Evolutionary conservation across 2,113 vertebrate species (phyloP).

Genomic region (Turdus rufiventris): DNA sequence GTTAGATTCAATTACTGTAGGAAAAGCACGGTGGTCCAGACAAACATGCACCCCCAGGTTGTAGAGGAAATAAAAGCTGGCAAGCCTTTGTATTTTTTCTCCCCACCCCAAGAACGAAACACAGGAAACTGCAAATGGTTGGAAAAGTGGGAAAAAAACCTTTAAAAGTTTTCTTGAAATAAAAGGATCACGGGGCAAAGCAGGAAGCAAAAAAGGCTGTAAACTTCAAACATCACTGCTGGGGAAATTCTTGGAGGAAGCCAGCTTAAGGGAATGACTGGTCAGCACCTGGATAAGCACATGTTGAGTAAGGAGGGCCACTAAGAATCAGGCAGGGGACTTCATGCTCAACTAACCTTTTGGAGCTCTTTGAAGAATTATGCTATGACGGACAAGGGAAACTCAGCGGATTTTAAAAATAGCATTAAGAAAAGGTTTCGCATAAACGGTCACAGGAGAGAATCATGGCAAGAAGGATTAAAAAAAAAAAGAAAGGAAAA

Average conservation of each 20-base stretch:
- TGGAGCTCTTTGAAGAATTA: constrained; percentile 52
- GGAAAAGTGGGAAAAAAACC: constrained; percentile 17
- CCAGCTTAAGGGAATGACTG: constrained; percentile 23
- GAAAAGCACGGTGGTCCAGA: constrained; percentile 53
- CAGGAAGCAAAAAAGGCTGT: constrained; percentile 28
- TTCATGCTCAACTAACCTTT: constrained; percentile 59
- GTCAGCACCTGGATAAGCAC: constrained; percentile 54
- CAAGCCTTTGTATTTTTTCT: constrained; percentile 12
- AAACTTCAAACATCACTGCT: constrained; percentile 40
- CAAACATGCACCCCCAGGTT: constrained; percentile 49
- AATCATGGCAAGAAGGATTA: not conserved
- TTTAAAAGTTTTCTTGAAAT: not conserved
- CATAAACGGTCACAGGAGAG: constrained; percentile 2
- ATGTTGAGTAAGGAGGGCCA: constrained; percentile 28
- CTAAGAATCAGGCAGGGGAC: constrained; percentile 49
- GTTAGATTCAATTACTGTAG: constrained; percentile 57
- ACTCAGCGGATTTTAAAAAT: constrained; percentile 38
- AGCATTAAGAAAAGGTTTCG: constrained; percentile 24
- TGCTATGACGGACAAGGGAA: constrained; percentile 38
- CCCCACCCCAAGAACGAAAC: constrained; percentile 36
- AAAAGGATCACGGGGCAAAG: constrained; percentile 39
- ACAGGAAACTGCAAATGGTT: constrained; percentile 30
- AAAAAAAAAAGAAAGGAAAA: not conserved
- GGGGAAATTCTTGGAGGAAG: constrained; percentile 18
- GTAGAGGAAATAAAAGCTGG: constrained; percentile 22